These are phyloP conservation scores for Sarcophaga subvicina DNA, from an alignment of 2,888 invertebrate genomes.

Conservation along the genomic window DNA sequence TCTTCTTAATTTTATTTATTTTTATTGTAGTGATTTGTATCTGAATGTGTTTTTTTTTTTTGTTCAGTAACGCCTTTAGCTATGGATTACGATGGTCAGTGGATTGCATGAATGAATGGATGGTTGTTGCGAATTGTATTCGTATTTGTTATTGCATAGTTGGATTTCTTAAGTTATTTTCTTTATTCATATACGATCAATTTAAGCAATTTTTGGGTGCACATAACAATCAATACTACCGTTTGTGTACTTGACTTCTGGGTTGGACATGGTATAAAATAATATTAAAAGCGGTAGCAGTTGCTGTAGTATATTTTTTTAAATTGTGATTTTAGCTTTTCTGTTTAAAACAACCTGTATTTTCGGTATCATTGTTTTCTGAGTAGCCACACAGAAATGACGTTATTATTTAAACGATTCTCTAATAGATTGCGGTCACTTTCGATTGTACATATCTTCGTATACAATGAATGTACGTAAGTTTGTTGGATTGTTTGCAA, in stretches of 20 bases:
- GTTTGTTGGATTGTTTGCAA: conserved; percentile 21
- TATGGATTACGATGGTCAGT: conserved; percentile 47
- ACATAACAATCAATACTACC: conserved; percentile 52
- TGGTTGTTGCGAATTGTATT: conserved; percentile 37
- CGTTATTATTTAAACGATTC: conserved; percentile 68
- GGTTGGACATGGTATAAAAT: conserved; percentile 10
- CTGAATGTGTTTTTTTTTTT: conserved; percentile 34
- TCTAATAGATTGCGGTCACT: conserved; percentile 66
- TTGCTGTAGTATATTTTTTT: conserved; percentile 49
- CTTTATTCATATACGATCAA: conserved; percentile 49
- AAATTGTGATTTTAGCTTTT: conserved; percentile 23
- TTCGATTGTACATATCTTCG: conserved; percentile 61
- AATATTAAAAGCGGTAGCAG: conserved; percentile 30
- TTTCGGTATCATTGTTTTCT: conserved; percentile 49
- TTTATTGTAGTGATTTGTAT: conserved; percentile 1
- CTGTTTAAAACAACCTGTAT: conserved; percentile 58
- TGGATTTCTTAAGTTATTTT: conserved; percentile 53
- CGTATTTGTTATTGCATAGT: conserved; percentile 37
- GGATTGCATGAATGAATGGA: conserved; percentile 44
- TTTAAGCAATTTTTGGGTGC: conserved; percentile 50
- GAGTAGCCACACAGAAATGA: conserved; percentile 42
- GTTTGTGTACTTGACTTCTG: conserved; percentile 62
- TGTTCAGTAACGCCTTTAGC: conserved; percentile 63
- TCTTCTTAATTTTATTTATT: neutral
- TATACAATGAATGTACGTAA: conserved; percentile 38